Percentiles rank a stretch among this genome's conserved stretches.
Evolutionary conservation across 2,797 vertebrate species (phyloP).

Genomic region (Molossus molossus): DNA sequence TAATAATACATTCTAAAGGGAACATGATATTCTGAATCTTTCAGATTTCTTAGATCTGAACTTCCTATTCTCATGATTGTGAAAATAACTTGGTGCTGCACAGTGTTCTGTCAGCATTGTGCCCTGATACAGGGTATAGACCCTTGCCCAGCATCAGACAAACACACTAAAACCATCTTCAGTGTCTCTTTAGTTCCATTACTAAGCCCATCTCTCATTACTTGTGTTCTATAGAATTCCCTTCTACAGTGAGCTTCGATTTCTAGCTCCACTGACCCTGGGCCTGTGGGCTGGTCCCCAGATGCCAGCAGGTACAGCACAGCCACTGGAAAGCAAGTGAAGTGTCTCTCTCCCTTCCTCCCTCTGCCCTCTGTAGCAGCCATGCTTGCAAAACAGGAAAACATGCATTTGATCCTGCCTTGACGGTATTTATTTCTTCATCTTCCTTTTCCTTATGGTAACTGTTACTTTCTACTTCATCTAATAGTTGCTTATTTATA

Average conservation of each 20-base stretch:
- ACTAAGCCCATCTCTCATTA: background rate
- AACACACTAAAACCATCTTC: background rate
- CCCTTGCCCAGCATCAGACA: background rate
- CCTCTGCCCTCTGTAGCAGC: background rate
- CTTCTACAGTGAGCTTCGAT: background rate
- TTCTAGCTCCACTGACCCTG: background rate
- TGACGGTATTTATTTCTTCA: background rate
- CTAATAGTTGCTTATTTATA: background rate
- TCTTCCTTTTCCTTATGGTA: background rate
- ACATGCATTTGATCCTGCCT: background rate
- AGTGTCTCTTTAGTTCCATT: conserved; percentile 45
- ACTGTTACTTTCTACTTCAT: background rate
- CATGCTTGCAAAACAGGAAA: background rate
- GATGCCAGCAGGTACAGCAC: background rate
- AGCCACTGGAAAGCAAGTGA: background rate
- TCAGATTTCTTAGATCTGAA: conserved; percentile 58
- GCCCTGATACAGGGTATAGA: background rate
- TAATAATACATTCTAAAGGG: background rate
- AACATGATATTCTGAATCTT: conserved; percentile 69
- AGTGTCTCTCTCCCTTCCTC: background rate
- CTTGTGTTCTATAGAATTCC: background rate
- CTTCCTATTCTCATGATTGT: conserved; percentile 34
- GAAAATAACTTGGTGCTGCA: background rate
- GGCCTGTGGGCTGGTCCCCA: background rate
- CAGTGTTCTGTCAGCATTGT: conserved; percentile 33